Evolutionary conservation across 2,113 vertebrate species (phyloP), one percentile per base, ranked within the genome.

Genomic region (Apus apus): DNA sequence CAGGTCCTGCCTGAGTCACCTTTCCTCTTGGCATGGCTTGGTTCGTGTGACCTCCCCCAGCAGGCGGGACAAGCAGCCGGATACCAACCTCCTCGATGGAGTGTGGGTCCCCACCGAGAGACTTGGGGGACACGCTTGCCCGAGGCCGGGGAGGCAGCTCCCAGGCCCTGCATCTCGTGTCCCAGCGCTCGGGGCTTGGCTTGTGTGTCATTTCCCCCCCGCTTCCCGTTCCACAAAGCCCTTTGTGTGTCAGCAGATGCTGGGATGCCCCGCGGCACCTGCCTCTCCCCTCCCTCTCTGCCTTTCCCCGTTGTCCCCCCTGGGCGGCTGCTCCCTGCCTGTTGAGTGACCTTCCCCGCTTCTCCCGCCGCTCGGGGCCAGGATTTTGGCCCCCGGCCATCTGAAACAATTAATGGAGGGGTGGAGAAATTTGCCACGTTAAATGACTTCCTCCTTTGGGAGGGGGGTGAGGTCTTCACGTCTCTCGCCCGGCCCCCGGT

Each of bases 321-420:
- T 96, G 87, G 60, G 51, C n/a, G 79, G 76, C 88, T 83, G 82
- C 57, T 71, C 91, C 67, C 93, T 83, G 93, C 71, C 95, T 96
- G 83, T 40, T 80, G 3, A 8, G 34, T 96, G 96, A 97, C 96
- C 96, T 96, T 94, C 96, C 67, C 57, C 26, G 1, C 67, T 43
- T 32, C 51, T 71, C 25, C 34, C 48, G 32, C 48, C 26, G 80
- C 73, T 75, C 5, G n/a, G n/a, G 68, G 92, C 79, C 92, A 93
- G 73, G 43, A 43, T 88, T 90, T 78, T 97, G 96, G 96, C 96
- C 92, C 32, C 86, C 38, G 93, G 96, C 96, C 96, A 96, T 84
- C 23, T 94, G 78, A 96, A 96, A 96, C 96, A 97, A 96, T 96
- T 96, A 96, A 95, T 94, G 76, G 91, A 72, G 94, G 96, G 95